Base-by-base conservation (phyloP, 2,113 vertebrate species). In the Bos taurus region DNA sequence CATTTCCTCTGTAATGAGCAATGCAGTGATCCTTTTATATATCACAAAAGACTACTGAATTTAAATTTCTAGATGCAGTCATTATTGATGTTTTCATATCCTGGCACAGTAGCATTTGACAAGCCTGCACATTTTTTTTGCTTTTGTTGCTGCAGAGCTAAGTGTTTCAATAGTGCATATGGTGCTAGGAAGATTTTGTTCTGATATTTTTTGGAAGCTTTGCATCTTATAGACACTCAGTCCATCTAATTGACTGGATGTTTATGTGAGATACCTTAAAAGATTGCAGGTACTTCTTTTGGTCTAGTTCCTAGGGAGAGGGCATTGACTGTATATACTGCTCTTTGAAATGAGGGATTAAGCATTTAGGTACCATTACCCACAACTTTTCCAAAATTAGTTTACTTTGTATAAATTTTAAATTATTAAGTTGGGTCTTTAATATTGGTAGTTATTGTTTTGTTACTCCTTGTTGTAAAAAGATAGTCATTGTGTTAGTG, bases 391-490 rank as follows among this genome's bases (percentile, higher is more conserved):
- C 5, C 1, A 71, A 90, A 96, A 40, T 4, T 56, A 91, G 56
- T 3, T 80, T 6, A 54, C 91, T 97, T 93, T 89, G 67, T 28
- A 46, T 95, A 86, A 57, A 74, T 95, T 86, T 97, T 95, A 88
- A 81, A 78, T 78, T 64, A 52, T 11, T 78, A 52, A 57, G 26
- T 48, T 97, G 57, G 46, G 11, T 11, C 12, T 94, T 95, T 93
- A 91, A 90, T 52, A 40, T 6, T 71, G n/a, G 62, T 78, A 60
- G 77, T 77, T 60, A 77, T 13, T 86, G 81, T 26, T 3, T 52
- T 85, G 11, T 33, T 94, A 28, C 9, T 80, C 21, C 96, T 94
- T 84, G 28, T 78, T 83, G 74, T 14, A 56, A 57, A 94, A 81
- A 81, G 74, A 74, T 82, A 87, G 26, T 14, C 12, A n/a, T 43